Base-by-base conservation (phyloP, 2,113 vertebrate genomes). In the Alosa alosa region DNA sequence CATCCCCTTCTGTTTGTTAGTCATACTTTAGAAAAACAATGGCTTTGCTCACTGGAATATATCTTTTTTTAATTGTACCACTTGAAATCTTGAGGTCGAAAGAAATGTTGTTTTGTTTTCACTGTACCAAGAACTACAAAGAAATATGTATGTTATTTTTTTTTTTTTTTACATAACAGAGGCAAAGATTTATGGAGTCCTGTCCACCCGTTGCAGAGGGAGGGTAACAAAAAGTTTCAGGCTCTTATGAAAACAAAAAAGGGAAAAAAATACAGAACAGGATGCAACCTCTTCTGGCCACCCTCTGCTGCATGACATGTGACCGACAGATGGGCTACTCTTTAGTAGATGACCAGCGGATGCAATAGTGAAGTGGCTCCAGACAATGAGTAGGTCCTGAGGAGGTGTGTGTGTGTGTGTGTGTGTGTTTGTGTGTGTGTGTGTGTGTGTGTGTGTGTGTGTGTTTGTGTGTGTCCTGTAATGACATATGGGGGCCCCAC, bases 111-210 rank as follows among this genome's bases (percentile, higher is more conserved):
- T 57, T 86, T 87, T 18, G 85, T 89, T 89, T 90, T 87, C 68
- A 60, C 1, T 92, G 92, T 94, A 94, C 88, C 93, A 90, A 88
- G 82, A 87, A 88, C 88, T 85, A 84, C 82, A 44, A 44, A 46
- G 75, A 86, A 82, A 25, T 78, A 78, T 78, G 72, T 78, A 78
- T 78, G 72, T 78, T 75, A 75, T 75, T 78, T 78, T 64, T 64
- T 72, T 72, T 72, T 72, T 72, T 17, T 25, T 78, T 78, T 78
- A 78, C 72, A 78, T 78, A 78, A 78, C 72, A 78, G 72, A 78
- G 72, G 72, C 72, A 78, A 78, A 36, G 72, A 78, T 78, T 78
- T 39, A 78, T 78, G 72, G 72, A 78, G 72, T 78, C 72, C 72
- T 39, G 31, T 78, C 72, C 72, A 41, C 72, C 31, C 31, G 11